A percentile compares a stretch with the other conserved stretches of the same genome.
Conservation (phyloP, 2,888 invertebrate genomes). For the Chirona hameri region DNA sequence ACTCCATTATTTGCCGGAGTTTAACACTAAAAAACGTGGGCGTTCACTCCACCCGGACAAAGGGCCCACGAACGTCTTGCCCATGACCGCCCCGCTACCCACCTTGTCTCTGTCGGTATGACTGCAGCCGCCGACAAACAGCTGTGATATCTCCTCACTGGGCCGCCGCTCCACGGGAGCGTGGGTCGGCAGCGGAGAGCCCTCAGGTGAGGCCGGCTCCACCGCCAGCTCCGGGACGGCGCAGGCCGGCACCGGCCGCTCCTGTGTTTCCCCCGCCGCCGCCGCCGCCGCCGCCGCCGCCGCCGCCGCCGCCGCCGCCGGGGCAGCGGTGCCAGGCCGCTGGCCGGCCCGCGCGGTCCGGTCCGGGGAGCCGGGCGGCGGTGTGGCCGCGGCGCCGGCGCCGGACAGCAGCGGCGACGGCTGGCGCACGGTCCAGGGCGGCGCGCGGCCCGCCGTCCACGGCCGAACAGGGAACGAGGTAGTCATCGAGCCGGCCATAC, state of each 20-base stretch:
- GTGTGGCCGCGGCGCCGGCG: constrained; percentile 10
- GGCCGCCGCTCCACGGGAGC: constrained; percentile 34
- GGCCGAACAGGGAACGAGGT: constrained; percentile 24
- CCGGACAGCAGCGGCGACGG: constrained; percentile 2
- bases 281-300: no score
- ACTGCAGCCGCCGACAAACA: not conserved
- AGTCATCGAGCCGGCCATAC: not conserved
- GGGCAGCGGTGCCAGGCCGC: no score
- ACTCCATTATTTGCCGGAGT: no score
- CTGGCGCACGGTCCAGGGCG: not conserved
- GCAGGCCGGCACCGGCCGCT: constrained; percentile 31
- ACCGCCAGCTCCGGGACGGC: constrained; percentile 34
- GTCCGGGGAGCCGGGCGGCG: no score
- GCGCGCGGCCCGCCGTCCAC: constrained; percentile 26
- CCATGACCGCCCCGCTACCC: not conserved
- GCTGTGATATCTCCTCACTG: constrained; percentile 24
- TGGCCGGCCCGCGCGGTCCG: no score
- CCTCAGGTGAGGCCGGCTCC: constrained; percentile 34
- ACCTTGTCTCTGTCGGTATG: constrained; percentile 33
- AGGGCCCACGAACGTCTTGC: no score
- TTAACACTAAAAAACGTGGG: no score
- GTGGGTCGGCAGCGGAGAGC: constrained; percentile 35
- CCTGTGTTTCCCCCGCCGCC: no score
- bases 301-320: no score
- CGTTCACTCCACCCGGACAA: no score